Evolutionary conservation across 2,888 invertebrate species (phyloP).

Genomic region (Orthosia gothica): DNA sequence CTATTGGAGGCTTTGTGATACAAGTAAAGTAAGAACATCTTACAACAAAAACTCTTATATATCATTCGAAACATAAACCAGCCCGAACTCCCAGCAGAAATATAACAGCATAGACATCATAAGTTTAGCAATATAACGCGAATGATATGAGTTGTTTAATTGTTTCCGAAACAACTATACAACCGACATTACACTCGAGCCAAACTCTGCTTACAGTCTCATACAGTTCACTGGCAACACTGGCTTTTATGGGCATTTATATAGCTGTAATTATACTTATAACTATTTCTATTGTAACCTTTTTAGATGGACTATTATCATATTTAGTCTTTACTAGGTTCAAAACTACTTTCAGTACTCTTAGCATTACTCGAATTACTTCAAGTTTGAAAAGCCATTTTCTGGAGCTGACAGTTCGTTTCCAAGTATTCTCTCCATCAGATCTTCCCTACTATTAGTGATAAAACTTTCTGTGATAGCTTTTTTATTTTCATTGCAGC

Average conservation of each 20-base stretch:
- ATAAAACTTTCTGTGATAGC: not conserved
- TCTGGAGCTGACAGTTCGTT: constrained; percentile 12
- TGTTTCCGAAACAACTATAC: constrained; percentile 62
- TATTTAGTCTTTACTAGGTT: constrained; percentile 11
- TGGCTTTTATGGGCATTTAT: constrained; percentile 46
- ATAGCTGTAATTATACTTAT: constrained; percentile 42
- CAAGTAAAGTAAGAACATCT: not conserved
- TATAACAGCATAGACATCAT: constrained; percentile 49
- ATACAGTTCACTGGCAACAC: constrained; percentile 55
- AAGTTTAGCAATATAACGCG: constrained; percentile 65
- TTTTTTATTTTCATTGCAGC: not conserved
- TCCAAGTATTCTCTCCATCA: not conserved
- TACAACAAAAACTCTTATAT: constrained; percentile 20
- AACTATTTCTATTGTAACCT: constrained; percentile 27
- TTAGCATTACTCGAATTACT: constrained; percentile 3
- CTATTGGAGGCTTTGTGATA: not conserved
- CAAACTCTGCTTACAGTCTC: constrained; percentile 54
- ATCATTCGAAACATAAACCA: constrained; percentile 24
- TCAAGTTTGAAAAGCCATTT: constrained; percentile 12
- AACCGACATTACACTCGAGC: constrained; percentile 52
- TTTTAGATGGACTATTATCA: constrained; percentile 22
- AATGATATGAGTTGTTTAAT: constrained; percentile 63
- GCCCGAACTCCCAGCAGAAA: constrained; percentile 34
- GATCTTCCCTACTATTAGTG: not conserved
- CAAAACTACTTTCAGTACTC: not conserved